A percentile compares a stretch with the other conserved stretches of the same genome.
These are phyloP conservation scores for Callosobruchus maculatus DNA, from an alignment of 2,888 invertebrate species.

Conservation along the genomic window DNA sequence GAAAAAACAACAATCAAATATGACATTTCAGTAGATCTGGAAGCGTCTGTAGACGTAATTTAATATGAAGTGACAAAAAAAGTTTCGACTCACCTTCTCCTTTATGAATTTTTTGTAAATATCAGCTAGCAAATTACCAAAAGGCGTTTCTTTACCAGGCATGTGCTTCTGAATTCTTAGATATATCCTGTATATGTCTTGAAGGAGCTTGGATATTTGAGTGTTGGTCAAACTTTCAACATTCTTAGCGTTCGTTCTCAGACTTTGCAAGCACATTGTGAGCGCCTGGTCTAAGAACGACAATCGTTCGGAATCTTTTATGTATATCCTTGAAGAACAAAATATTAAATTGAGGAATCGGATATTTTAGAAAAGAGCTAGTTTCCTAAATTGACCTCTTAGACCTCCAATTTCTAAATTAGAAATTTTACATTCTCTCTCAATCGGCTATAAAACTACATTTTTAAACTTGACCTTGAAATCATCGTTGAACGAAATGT, in stretches of 20 bases:
- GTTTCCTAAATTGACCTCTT: no score
- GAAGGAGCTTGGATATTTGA: conserved; percentile 49
- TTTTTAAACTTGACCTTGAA: no score
- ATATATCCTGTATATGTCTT: conserved; percentile 64
- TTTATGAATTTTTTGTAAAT: conserved; percentile 64
- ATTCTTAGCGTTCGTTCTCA: conserved; percentile 60
- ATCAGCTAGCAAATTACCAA: conserved; percentile 64
- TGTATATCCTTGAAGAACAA: conserved; percentile 61
- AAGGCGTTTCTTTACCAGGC: conserved; percentile 56
- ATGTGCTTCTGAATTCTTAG: conserved; percentile 65
- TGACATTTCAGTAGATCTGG: no score
- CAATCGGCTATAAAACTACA: no score
- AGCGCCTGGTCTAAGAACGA: conserved; percentile 77
- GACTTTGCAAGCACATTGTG: conserved; percentile 66
- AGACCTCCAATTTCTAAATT: no score
- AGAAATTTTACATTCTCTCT: no score
- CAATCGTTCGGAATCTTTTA: conserved; percentile 80
- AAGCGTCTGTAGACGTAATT: no score
- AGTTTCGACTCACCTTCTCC: conserved; percentile 50
- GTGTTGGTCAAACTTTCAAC: conserved; percentile 41
- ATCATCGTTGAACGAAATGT: no score
- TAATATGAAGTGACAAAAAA: not conserved
- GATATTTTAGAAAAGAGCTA: no score
- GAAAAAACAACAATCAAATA: no score
- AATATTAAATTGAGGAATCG: not conserved